Base-by-base conservation (phyloP, 2,797 vertebrate genomes). In the Poeciliopsis gracilis region DNA sequence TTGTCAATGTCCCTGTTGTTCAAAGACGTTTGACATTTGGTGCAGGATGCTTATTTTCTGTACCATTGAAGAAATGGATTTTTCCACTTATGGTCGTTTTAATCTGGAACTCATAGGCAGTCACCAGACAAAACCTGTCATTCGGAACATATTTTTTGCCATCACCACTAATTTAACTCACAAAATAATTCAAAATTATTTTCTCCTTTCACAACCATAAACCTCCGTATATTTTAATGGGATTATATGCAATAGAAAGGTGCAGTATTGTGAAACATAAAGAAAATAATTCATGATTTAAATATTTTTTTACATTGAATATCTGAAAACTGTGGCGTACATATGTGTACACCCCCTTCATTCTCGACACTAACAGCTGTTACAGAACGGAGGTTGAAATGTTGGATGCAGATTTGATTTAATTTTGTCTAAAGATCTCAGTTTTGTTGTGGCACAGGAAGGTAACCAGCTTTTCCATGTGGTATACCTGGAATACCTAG, bases 1-100 rank as follows among this genome's bases (percentile, higher is more conserved):
- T 47, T 20, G 0, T 38, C 30, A 9, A 51, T 23, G 63, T 49
- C n/a, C 75, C 30, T 55, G 41, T 80, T 13, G 23, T 11, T 61
- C 41, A 23, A 53, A 77, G 33, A 74, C 72, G 23, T 9, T 36
- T 55, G 43, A 79, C 30, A 75, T 83, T 78, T 76, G 18, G 53
- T 3, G 16, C 78, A 77, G 70, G 61, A 15, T 13, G 10, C 12
- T 25, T 25, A 25, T 76, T 81, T 80, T 33, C 30, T 55, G 13
- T 79, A 38, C 71, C 53, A 38, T 25, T 2, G 43, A 63, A 69
- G 53, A 59, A 71, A 79, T 78, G 38, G 10, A 77, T 73, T 47
- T 18, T 43, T n/a, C 30, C 30, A 3, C 16, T 76, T 41, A 0
- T 30, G 41, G 41, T 59, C 67, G 18, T 74, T 66, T 71, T 11